phyloP scores from a whole-genome alignment of 2,888 invertebrate species.

The Caradrina kadenii region DNA sequence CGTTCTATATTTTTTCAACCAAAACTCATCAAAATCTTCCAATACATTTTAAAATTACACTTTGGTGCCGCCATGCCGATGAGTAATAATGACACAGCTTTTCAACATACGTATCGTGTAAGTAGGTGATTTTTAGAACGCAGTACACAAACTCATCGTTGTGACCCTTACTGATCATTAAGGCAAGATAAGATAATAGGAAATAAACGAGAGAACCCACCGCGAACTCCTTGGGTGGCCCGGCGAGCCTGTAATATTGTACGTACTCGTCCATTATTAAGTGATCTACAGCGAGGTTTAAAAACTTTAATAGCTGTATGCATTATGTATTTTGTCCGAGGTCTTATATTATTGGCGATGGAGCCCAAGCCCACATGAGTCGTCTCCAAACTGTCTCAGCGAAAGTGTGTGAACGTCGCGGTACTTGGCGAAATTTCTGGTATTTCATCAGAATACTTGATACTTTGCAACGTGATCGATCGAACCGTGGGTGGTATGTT shows the following conservation, averaged over 20 bases:
- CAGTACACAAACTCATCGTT: constrained; percentile 35
- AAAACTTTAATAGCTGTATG: constrained; percentile 58
- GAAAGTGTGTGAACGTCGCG: constrained; percentile 85
- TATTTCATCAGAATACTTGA: constrained; percentile 80
- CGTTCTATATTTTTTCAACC: not conserved
- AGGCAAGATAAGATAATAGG: constrained; percentile 83
- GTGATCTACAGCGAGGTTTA: constrained; percentile 67
- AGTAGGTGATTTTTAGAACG: constrained; percentile 39
- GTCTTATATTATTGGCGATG: constrained; percentile 70
- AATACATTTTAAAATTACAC: constrained; percentile 19
- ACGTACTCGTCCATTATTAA: constrained; percentile 73
- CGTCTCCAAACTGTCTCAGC: constrained; percentile 86
- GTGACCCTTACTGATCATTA: constrained; percentile 79
- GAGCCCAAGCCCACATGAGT: constrained; percentile 61
- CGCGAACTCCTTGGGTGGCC: constrained; percentile 84
- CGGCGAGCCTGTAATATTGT: constrained; percentile 69
- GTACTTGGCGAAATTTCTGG: constrained; percentile 84
- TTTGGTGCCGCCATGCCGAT: constrained; percentile 19
- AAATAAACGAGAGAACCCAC: constrained; percentile 79
- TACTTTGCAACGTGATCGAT: constrained; percentile 73
- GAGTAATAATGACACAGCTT: constrained; percentile 21
- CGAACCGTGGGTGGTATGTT: constrained; percentile 80
- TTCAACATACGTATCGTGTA: constrained; percentile 8
- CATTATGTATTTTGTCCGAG: constrained; percentile 63
- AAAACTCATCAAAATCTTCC: constrained; percentile 2